Percentiles rank a stretch among this genome's conserved stretches.
Evolutionary conservation across 2,888 invertebrate species (phyloP).

Genomic region (Microplitis manilae): DNA sequence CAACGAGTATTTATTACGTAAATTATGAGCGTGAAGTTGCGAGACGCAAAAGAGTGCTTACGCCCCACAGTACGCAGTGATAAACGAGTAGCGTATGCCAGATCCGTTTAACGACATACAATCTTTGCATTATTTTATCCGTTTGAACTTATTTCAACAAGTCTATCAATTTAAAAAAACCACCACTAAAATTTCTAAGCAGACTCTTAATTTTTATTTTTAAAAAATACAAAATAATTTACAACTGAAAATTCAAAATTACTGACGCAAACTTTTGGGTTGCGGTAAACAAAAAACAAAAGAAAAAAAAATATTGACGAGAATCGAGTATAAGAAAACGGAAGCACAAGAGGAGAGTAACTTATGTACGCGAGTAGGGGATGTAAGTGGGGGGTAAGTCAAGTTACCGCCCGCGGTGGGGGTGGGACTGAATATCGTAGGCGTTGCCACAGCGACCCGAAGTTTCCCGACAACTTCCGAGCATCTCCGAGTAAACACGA

Average conservation of each 20-base stretch:
- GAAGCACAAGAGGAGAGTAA: conserved; percentile 29
- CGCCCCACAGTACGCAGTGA: conserved; percentile 30
- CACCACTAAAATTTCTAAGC: too few species aligned
- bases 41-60: neutral
- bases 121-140: neutral
- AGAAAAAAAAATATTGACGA: conserved; percentile 2
- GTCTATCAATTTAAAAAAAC: too few species aligned
- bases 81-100: conserved; percentile 48
- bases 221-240: too few species aligned
- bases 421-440: conserved; percentile 60
- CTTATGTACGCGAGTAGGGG: conserved; percentile 8
- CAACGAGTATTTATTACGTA: conserved; percentile 25
- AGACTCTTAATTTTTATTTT: too few species aligned
- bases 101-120: conserved; percentile 49
- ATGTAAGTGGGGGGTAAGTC: conserved; percentile 42
- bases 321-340: neutral
- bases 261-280: too few species aligned
- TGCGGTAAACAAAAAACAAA: neutral
- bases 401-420: conserved; percentile 66
- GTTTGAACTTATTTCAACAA: neutral
- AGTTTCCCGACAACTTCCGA: conserved; percentile 53
- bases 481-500: conserved; percentile 44
- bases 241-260: too few species aligned
- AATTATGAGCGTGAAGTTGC: conserved; percentile 28
- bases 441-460: conserved; percentile 57